These are phyloP conservation scores for Pomacea maculata DNA, from an alignment of 1,140 invertebrate genomes.

Conservation along the genomic window DNA sequence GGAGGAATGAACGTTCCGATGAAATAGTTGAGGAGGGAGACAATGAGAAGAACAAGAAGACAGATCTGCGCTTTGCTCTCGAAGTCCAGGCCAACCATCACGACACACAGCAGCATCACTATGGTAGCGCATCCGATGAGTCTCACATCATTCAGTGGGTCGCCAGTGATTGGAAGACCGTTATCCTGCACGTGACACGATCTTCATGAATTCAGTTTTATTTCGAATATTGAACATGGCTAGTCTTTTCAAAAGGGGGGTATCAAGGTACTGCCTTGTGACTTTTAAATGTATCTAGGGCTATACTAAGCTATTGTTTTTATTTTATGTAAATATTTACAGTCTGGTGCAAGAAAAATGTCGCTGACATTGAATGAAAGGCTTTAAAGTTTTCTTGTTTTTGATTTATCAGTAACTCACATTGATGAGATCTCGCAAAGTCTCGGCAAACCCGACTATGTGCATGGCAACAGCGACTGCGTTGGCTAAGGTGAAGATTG, in stretches of 20 bases:
- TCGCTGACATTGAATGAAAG: too few species aligned
- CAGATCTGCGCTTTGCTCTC: constrained; percentile 83
- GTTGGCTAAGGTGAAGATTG: constrained; percentile 96
- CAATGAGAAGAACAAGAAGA: constrained; percentile 84
- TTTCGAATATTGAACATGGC: too few species aligned
- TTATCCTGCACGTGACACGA: constrained; percentile 40
- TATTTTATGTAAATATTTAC: background rate
- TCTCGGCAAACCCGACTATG: constrained; percentile 96
- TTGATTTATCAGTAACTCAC: constrained; percentile 27
- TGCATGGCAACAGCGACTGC: constrained; percentile 96
- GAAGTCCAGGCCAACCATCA: constrained; percentile 68
- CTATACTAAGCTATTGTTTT: background rate
- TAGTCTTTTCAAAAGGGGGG: too few species aligned
- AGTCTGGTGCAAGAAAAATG: background rate
- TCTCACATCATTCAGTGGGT: constrained; percentile 69
- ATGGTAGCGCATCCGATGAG: constrained; percentile 69
- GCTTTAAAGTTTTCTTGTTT: too few species aligned
- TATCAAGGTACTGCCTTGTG: too few species aligned
- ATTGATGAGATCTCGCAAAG: constrained; percentile 70
- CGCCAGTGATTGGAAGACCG: constrained; percentile 47
- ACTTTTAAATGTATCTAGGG: too few species aligned
- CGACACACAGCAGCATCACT: constrained; percentile 58
- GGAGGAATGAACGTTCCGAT: constrained; percentile 79
- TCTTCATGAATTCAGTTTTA: too few species aligned
- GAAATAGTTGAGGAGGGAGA: constrained; percentile 86